A percentile compares a stretch with the other conserved stretches of the same genome.
Conservation (phyloP, 2,113 vertebrate species). For the Platysteira castanea region DNA sequence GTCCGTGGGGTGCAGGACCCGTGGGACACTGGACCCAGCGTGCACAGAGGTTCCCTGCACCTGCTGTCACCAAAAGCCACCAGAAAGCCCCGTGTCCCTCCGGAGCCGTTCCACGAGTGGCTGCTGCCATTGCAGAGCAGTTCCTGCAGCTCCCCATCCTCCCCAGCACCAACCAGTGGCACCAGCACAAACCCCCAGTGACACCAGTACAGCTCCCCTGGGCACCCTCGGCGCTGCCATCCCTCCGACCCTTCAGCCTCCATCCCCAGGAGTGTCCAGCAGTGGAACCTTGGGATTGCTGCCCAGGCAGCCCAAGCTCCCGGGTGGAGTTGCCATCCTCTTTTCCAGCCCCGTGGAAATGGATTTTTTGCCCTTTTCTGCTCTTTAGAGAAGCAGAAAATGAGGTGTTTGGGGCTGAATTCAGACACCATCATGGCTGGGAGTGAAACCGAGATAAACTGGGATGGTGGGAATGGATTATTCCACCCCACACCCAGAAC, state of each 20-base stretch:
- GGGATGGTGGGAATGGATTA: accelerated
- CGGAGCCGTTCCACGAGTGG: not conserved
- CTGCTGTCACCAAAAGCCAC: not conserved
- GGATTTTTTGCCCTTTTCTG: not conserved
- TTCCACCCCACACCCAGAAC: not conserved
- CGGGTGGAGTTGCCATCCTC: accelerated
- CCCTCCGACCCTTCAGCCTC: not conserved
- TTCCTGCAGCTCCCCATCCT: not conserved
- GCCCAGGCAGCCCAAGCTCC: not conserved
- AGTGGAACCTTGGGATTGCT: not conserved
- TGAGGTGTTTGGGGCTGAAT: not conserved
- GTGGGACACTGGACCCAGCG: accelerated
- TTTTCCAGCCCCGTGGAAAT: not conserved
- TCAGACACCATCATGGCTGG: not conserved
- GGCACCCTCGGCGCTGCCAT: not conserved
- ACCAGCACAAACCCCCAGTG: not conserved
- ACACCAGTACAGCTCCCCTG: not conserved
- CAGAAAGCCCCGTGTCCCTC: not conserved
- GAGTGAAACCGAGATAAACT: not conserved
- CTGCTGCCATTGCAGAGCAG: not conserved
- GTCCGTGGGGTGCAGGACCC: accelerated
- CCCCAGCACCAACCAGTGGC: not conserved
- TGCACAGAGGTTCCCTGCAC: accelerated
- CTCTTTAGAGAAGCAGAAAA: not conserved
- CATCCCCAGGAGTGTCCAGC: accelerated